Conservation (phyloP, 2,113 vertebrate genomes). For the Pungitius pungitius region DNA sequence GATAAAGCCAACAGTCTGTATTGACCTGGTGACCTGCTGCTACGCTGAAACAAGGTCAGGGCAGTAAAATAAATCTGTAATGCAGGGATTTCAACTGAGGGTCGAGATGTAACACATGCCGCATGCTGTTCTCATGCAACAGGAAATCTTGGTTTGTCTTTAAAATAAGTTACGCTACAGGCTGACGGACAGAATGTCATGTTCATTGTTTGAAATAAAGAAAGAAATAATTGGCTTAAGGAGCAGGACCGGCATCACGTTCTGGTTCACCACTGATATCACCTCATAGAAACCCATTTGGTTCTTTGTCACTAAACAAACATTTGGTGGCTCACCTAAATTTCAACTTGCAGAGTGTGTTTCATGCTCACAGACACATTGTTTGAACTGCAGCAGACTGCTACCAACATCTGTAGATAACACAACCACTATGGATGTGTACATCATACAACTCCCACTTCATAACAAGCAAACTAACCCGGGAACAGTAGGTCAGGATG, state of each 20-base stretch:
- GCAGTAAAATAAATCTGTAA: neutral
- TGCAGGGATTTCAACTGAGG: neutral
- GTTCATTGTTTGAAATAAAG: neutral
- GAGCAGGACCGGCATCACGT: neutral
- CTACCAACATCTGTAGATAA: neutral
- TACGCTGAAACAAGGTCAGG: slow-evolving; percentile 8
- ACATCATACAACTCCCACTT: neutral
- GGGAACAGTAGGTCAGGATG: neutral
- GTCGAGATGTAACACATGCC: neutral
- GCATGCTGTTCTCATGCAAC: neutral
- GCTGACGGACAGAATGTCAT: neutral
- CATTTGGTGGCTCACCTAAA: slow-evolving; percentile 17
- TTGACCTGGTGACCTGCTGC: neutral
- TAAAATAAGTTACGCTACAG: neutral
- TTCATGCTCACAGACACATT: slow-evolving; percentile 28
- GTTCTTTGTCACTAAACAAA: slow-evolving; percentile 14
- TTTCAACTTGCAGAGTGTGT: slow-evolving; percentile 6
- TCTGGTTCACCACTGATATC: neutral
- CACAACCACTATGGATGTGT: neutral
- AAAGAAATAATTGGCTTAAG: neutral
- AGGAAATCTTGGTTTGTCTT: neutral
- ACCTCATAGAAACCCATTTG: neutral
- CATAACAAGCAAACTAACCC: neutral
- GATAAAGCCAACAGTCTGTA: neutral
- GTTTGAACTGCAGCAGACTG: neutral